Base-by-base conservation (phyloP, 2,113 vertebrate species). In the Cephalopterus ornatus region DNA sequence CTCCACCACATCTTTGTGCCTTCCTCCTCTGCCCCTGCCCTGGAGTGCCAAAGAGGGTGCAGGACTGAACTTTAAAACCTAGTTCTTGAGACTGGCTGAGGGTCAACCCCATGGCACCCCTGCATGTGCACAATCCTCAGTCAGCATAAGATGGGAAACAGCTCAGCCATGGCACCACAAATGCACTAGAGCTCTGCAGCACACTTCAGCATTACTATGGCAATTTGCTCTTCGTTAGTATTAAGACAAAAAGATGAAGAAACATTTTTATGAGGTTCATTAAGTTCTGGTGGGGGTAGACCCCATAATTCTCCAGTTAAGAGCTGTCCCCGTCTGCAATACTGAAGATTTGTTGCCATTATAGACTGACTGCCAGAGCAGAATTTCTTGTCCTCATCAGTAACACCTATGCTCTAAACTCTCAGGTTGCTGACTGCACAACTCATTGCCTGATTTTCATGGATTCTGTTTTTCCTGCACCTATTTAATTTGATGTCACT, bases 141-240 rank as follows among this genome's bases (percentile, higher is more conserved):
- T 16, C 21, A 24, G 52, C 32, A 3, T 0, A 0, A 78, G 61
- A 27, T 19, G 14, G 14, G 26, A 53, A 44, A 24, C 0, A 1
- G 20, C 50, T 76, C 53, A 23, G 42, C 30, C 2, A 0, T 28
- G 37, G 33, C 42, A 49, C 56, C 42, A 22, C n/a, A 65, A 23
- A 32, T 2, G 27, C 63, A 3, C 30, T 17, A 11, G 42, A 80
- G 65, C 41, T 89, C 28, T 9, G 14, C 28, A 37, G 46, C 2
- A 3, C 44, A 6, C 49, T 42, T 39, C 2, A 50, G 58, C 33
- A 4, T 26, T 46, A 41, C 65, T 32, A 2, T 1, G 28, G 66
- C 56, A 35, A 37, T 50, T 53, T 24, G 30, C 35, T 61, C 4
- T 22, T 19, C 55, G 47, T 47, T 44, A 32, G 56, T 21, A 35